These are phyloP conservation scores for Agapostemon virescens DNA, from an alignment of 2,888 invertebrate species.

Conservation along the genomic window DNA sequence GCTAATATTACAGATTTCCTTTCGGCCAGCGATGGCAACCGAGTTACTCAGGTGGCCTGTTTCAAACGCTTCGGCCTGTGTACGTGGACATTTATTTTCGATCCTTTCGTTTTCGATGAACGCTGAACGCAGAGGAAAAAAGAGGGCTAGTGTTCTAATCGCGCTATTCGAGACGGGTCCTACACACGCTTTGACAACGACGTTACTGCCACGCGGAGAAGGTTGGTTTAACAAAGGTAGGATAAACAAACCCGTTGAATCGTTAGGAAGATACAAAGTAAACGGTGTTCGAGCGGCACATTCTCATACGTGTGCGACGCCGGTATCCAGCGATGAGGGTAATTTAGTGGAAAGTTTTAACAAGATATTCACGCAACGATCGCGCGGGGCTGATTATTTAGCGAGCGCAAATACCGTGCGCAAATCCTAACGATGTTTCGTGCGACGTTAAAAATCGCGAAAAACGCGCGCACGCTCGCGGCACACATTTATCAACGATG, in stretches of 20 bases:
- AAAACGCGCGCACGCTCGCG: no score
- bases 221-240: constrained; percentile 20
- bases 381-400: not conserved
- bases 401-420: not conserved
- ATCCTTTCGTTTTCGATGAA: not conserved
- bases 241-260: constrained; percentile 25
- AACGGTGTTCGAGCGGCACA: not conserved
- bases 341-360: constrained; percentile 13
- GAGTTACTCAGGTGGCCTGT: no score
- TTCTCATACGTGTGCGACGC: not conserved
- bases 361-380: constrained; percentile 3
- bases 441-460: not conserved
- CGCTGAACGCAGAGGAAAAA: not conserved
- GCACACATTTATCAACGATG: no score
- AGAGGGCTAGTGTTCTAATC: not conserved
- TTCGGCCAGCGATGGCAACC: no score
- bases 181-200: not conserved
- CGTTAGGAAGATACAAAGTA: constrained; percentile 19
- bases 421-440: not conserved
- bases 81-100: no score
- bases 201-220: not conserved
- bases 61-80: no score
- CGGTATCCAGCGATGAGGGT: not conserved
- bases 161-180: constrained; percentile 14
- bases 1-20: no score